Conservation (phyloP, 1,140 invertebrate species). For the Coenobita brevimanus region DNA sequence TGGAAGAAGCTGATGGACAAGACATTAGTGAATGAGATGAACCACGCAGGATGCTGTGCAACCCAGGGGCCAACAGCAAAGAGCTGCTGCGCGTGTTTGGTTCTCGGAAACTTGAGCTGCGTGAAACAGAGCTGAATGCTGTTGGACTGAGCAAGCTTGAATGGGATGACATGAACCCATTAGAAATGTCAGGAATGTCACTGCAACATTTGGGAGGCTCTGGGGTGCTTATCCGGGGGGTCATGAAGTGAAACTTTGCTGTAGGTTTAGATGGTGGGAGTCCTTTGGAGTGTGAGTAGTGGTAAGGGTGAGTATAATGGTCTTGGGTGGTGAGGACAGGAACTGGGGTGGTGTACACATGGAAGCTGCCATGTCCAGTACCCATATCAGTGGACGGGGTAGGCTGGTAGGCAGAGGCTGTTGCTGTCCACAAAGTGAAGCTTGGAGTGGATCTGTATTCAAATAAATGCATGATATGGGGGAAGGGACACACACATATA, state of each 20-base stretch:
- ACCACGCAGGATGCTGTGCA: no score
- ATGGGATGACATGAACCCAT: no score
- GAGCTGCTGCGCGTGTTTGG: no score
- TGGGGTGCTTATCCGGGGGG: not conserved
- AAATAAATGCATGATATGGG: no score
- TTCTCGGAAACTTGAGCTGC: no score
- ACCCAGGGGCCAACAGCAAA: no score
- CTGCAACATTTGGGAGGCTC: not conserved
- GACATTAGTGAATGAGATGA: no score
- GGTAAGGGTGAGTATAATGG: slow-evolving; percentile 26
- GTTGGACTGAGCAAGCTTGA: no score
- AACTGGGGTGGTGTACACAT: slow-evolving; percentile 26
- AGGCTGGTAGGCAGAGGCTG: not conserved
- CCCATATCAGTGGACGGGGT: slow-evolving; percentile 38
- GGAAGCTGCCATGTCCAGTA: slow-evolving; percentile 32
- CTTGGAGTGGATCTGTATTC: slow-evolving; percentile 5
- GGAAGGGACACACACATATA: no score
- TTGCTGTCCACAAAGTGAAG: slow-evolving; percentile 20
- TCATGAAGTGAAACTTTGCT: slow-evolving; percentile 35
- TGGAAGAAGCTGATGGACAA: no score
- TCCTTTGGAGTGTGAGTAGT: slow-evolving; percentile 32
- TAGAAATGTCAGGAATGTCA: not conserved
- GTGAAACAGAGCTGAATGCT: no score
- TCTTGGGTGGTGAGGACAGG: slow-evolving; percentile 7
- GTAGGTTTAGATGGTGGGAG: slow-evolving; percentile 48